Conservation (phyloP, 2,113 vertebrate species). For the Chloropsis cyanopogon region DNA sequence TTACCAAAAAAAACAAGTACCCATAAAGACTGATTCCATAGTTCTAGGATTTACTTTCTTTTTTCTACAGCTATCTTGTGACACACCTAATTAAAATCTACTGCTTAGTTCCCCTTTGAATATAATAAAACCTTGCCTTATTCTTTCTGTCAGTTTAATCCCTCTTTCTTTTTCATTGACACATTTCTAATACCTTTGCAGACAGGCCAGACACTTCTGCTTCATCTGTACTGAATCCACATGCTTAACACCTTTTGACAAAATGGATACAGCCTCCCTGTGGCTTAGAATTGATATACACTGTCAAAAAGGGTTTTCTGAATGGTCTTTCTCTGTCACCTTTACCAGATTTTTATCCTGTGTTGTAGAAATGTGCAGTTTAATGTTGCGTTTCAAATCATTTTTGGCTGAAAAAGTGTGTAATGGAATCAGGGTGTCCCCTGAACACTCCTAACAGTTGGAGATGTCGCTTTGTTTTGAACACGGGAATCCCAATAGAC, state of each 20-base stretch:
- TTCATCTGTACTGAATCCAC: background rate
- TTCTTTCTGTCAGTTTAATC: slow-evolving; percentile 46
- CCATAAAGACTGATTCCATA: background rate
- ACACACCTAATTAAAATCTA: slow-evolving; percentile 60
- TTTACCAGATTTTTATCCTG: slow-evolving; percentile 63
- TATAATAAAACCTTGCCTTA: slow-evolving; percentile 15
- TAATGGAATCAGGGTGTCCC: slow-evolving; percentile 66
- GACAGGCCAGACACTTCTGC: slow-evolving; percentile 4
- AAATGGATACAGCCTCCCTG: slow-evolving; percentile 30
- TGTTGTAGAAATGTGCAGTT: slow-evolving; percentile 57
- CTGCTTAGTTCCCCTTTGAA: slow-evolving; percentile 28
- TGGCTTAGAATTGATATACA: slow-evolving; percentile 53
- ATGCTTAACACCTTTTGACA: slow-evolving; percentile 47
- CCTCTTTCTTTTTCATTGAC: slow-evolving; percentile 48
- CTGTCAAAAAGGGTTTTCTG: slow-evolving; percentile 64
- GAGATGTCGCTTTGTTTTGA: slow-evolving; percentile 56
- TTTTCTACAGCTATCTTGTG: slow-evolving; percentile 46
- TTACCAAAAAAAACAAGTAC: slow-evolving; percentile 26
- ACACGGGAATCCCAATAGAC: slow-evolving; percentile 1
- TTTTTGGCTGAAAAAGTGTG: slow-evolving; percentile 65
- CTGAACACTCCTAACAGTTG: slow-evolving; percentile 52
- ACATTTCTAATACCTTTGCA: slow-evolving; percentile 55
- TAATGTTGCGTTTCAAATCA: slow-evolving; percentile 67
- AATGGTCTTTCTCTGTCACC: slow-evolving; percentile 63
- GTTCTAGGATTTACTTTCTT: slow-evolving; percentile 4